Conservation (phyloP, 92 coral and sea anemone genomes). For the Virgularia gustaviana region DNA sequence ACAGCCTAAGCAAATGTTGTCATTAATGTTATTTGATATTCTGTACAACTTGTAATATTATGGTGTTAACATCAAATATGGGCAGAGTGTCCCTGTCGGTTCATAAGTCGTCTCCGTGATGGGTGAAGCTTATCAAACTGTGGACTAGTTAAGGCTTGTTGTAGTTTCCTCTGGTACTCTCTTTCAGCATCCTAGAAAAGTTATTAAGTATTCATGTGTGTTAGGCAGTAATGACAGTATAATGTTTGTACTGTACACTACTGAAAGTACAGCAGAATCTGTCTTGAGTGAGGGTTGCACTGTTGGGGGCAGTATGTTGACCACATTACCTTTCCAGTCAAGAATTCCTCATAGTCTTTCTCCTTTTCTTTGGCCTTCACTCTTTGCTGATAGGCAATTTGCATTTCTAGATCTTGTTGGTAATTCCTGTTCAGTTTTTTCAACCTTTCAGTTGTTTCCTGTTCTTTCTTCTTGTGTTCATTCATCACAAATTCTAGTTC, state of each 20-base stretch:
- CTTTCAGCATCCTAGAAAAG: slow-evolving; percentile 78
- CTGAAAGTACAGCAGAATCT: not conserved
- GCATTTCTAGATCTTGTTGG: slow-evolving; percentile 87
- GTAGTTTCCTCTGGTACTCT: slow-evolving; percentile 83
- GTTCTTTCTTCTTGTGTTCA: slow-evolving; percentile 83
- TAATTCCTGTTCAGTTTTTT: slow-evolving; percentile 65
- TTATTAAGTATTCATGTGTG: not conserved
- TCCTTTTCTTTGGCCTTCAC: slow-evolving; percentile 66
- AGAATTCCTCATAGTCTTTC: slow-evolving; percentile 75
- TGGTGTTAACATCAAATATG: not conserved
- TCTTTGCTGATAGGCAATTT: slow-evolving; percentile 77
- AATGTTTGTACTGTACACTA: not conserved
- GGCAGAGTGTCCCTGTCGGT: slow-evolving; percentile 33
- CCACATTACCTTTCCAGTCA: slow-evolving; percentile 79
- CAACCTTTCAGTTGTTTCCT: slow-evolving; percentile 70
- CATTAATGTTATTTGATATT: too few relatives aligned
- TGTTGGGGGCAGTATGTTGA: not conserved
- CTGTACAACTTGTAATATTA: too few relatives aligned
- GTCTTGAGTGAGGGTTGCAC: too few relatives aligned
- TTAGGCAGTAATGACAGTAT: not conserved
- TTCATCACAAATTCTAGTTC: slow-evolving; percentile 64
- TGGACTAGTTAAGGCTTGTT: slow-evolving; percentile 73
- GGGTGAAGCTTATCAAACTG: slow-evolving; percentile 78
- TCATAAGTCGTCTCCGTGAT: slow-evolving; percentile 7
- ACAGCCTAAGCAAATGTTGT: too few relatives aligned